phyloP scores from a whole-genome alignment of 2,797 vertebrate genomes.

The Rhinogobio ventralis region DNA sequence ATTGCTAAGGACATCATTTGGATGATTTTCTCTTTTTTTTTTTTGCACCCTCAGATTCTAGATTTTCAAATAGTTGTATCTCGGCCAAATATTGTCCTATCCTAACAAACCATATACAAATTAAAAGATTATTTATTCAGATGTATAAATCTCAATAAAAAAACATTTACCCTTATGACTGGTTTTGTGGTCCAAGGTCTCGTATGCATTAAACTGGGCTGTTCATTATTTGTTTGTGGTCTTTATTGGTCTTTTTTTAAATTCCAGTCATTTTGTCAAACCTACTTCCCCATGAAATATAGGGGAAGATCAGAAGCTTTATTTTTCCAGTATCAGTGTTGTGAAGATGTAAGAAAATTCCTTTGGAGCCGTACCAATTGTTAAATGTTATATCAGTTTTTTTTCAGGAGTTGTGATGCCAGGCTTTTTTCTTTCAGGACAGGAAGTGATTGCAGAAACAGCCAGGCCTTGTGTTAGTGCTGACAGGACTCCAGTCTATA shows the following conservation, averaged over 20 bases:
- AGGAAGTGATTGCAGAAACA: constrained; percentile 40
- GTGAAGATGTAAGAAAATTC: background rate
- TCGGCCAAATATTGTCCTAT: too few species aligned
- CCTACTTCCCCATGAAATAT: background rate
- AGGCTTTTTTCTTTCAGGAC: constrained; percentile 18
- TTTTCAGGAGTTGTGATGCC: constrained; percentile 4
- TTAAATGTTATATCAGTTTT: background rate
- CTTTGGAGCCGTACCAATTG: background rate
- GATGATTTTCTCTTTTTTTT: too few species aligned
- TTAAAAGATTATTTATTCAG: too few species aligned
- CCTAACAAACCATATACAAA: too few species aligned
- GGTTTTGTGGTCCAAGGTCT: too few species aligned
- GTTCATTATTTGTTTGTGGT: background rate
- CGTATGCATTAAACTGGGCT: background rate
- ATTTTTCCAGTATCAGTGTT: background rate
- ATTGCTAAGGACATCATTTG: too few species aligned
- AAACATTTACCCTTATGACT: too few species aligned
- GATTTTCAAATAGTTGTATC: too few species aligned
- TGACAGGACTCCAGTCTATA: constrained; percentile 26
- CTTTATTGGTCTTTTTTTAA: too few species aligned
- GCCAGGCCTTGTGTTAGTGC: background rate
- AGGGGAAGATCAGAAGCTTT: background rate
- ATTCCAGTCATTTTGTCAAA: background rate
- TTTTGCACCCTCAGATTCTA: too few species aligned
- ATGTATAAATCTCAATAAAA: too few species aligned